phyloP scores from a whole-genome alignment of 2,113 vertebrate species.

The Chloropsis cyanopogon region DNA sequence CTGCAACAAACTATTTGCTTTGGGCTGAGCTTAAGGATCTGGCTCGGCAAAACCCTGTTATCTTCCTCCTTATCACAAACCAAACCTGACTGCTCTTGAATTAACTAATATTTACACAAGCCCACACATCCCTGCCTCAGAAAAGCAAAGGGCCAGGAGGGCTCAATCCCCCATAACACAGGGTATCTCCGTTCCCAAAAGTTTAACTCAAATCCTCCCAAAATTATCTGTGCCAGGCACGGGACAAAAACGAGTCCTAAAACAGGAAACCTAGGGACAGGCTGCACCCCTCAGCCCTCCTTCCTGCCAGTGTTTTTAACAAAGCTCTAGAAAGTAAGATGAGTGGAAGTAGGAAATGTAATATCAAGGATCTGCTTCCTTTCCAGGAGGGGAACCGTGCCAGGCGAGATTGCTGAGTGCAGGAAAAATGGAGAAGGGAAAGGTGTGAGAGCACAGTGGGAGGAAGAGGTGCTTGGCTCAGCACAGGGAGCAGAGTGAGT shows the following conservation, averaged over 20 bases:
- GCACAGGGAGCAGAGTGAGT: neutral
- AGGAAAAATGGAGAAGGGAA: neutral
- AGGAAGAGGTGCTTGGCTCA: neutral
- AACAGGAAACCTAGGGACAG: constrained; percentile 21
- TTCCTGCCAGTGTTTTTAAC: constrained; percentile 50
- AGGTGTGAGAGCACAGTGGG: neutral
- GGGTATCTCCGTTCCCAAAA: neutral
- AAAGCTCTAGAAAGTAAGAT: constrained; percentile 21
- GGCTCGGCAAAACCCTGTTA: neutral
- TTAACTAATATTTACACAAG: neutral
- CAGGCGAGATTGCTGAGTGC: neutral
- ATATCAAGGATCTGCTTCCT: constrained; percentile 29
- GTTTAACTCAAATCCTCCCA: neutral
- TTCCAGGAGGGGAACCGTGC: neutral
- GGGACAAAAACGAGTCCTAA: neutral
- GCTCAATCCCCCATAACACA: rapidly evolving
- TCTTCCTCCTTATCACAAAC: neutral
- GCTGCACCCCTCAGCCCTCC: constrained; percentile 16
- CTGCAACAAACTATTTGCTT: neutral
- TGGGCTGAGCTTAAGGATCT: neutral
- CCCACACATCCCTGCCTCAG: neutral
- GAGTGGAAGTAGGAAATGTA: constrained; percentile 28
- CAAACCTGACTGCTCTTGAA: neutral
- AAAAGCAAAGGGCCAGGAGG: neutral
- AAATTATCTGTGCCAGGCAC: neutral